Percentiles rank a stretch among this genome's conserved stretches.
phyloP scores from a whole-genome alignment of 2,888 invertebrate genomes.

The Meghimatium bilineatum region DNA sequence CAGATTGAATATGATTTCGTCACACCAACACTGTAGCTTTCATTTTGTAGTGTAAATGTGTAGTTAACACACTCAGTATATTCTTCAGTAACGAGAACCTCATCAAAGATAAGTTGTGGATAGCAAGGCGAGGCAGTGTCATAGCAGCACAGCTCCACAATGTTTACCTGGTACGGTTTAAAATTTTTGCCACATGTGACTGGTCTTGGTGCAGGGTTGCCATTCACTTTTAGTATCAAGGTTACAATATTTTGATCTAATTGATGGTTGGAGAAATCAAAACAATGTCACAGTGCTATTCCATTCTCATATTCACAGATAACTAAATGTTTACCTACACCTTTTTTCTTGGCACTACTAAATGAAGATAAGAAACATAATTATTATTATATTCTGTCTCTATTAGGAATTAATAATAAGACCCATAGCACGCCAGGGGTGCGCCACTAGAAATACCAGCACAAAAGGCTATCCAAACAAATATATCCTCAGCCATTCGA shows the following conservation, averaged over 20 bases:
- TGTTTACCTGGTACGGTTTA: neutral
- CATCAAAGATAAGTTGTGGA: neutral
- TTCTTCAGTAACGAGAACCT: neutral
- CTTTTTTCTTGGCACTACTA: no score
- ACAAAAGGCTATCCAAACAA: no score
- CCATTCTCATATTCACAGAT: no score
- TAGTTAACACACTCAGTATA: neutral
- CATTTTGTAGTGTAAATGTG: neutral
- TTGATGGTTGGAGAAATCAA: neutral
- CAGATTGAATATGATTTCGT: neutral
- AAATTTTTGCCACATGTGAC: neutral
- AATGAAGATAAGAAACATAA: no score
- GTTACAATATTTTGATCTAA: neutral
- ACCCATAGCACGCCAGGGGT: no score
- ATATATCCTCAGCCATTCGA: no score
- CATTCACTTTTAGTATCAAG: neutral
- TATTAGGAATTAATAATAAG: no score
- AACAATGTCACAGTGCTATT: no score
- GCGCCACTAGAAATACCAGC: no score
- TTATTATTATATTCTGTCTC: no score
- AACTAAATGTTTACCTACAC: no score
- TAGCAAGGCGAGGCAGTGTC: slow-evolving; percentile 2
- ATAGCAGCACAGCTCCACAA: neutral
- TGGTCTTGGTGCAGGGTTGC: neutral
- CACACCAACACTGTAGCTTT: neutral